These are phyloP conservation scores for Otocyon megalotis DNA, from an alignment of 2,113 vertebrate species.

Conservation along the genomic window DNA sequence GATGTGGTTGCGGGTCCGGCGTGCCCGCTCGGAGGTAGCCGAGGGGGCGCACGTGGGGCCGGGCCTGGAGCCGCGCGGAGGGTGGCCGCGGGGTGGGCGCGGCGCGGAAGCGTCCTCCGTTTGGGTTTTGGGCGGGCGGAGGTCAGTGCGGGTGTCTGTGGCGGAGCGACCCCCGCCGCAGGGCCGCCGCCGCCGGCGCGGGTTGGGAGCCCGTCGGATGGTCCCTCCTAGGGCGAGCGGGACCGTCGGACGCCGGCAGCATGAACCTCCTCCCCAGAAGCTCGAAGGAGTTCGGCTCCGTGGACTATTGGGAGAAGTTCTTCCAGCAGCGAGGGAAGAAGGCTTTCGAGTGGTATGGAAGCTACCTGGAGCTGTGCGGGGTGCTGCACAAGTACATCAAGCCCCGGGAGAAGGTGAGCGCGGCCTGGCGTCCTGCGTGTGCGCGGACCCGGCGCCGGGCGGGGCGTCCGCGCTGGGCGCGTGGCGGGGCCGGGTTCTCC, in stretches of 20 bases:
- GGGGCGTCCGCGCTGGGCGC: no score
- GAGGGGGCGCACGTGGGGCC: background rate
- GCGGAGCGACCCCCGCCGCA: background rate
- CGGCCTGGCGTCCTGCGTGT: background rate
- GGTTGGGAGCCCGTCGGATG: background rate
- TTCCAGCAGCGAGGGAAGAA: conserved; percentile 93
- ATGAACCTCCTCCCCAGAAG: conserved; percentile 95
- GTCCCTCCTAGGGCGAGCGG: background rate
- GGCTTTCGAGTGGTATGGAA: conserved; percentile 98
- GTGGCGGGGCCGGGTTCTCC: no score
- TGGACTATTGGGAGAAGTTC: conserved; percentile 96
- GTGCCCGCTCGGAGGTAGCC: accelerated
- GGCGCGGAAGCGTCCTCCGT: no score
- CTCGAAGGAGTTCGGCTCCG: conserved; percentile 93
- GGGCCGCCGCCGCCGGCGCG: background rate
- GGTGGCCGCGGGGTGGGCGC: background rate
- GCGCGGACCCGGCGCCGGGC: background rate
- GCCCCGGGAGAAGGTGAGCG: conserved; percentile 93
- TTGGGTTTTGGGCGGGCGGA: background rate
- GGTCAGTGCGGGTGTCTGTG: background rate
- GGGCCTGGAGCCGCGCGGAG: accelerated
- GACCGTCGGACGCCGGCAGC: background rate
- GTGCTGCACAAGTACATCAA: conserved; percentile 95
- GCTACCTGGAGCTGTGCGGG: conserved; percentile 93
- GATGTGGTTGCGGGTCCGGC: conserved; percentile 31